Base-by-base conservation (phyloP, 2,113 vertebrate genomes). In the Calonectris borealis region DNA sequence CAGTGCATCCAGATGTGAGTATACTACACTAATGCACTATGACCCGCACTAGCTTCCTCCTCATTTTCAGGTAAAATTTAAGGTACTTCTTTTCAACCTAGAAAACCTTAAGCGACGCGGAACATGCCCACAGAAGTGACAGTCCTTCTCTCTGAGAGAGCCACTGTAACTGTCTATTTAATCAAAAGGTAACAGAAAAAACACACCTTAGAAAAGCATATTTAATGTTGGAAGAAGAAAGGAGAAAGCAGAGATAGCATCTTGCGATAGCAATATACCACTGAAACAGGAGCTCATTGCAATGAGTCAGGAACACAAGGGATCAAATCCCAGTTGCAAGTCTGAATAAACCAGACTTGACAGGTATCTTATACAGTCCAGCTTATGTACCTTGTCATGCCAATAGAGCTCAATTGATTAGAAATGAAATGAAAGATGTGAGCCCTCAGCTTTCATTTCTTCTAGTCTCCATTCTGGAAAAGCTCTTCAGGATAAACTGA, bases 1-100 rank as follows among this genome's bases (percentile, higher is more conserved):
- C 55, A 85, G 29, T 57, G 52, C 46, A 84, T 89, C 90, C 94
- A 93, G 90, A 94, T 93, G 80, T 88, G 31, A 88, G 27, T 36
- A 55, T 69, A 66, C 49, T 72, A 58, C 6, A 27, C 46, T 49
- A 60, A 69, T 42, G 51, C 51, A 73, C 52, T 64, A 38, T 31
- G 88, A 93, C 40, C 48, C 6, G 17, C 22, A 49, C n/a, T 20
- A 73, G 36, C 69, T 92, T 75, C 25, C 46, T 88, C 24, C 32
- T 80, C 32, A 24, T 69, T 88, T 91, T 83, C 70, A 66, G 61
- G 78, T 69, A 82, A 80, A 94, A 58, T 16, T 52, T 49, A 79
- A 73, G 20, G 32, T 64, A 49, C 4, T 48, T 66, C 16, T 34
- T 91, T 89, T 88, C 46, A 83, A 32, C 15, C 20, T 46, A 79